Evolutionary conservation across 2,113 vertebrate genomes (phyloP).

Genomic region (Anser brachyrhynchus): DNA sequence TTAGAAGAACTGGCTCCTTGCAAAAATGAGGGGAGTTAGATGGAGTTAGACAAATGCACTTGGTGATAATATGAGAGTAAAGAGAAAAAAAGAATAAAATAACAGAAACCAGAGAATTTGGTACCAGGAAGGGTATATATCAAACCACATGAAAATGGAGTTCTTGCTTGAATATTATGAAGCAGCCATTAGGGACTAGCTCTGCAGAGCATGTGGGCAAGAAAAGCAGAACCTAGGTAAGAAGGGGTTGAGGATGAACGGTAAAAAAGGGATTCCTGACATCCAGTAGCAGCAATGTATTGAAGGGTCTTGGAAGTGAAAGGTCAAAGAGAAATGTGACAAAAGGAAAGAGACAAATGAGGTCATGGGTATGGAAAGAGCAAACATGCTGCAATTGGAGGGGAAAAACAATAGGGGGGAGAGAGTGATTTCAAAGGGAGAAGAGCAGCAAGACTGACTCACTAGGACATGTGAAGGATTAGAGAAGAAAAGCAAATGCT

Average conservation of each 20-base stretch:
- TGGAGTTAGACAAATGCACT: not conserved
- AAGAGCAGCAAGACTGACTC: not conserved
- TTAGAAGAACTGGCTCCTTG: not conserved
- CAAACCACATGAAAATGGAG: not conserved
- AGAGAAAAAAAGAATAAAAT: not conserved
- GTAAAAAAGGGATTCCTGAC: not conserved
- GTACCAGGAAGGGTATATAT: not conserved
- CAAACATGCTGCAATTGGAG: not conserved
- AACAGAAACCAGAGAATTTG: not conserved
- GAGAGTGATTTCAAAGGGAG: not conserved
- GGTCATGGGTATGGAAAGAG: not conserved
- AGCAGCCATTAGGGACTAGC: not conserved
- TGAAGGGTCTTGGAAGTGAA: not conserved
- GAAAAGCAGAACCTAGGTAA: not conserved
- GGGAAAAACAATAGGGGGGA: not conserved
- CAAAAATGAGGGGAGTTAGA: not conserved
- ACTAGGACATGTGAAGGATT: not conserved
- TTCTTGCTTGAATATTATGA: not conserved
- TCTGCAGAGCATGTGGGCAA: not conserved
- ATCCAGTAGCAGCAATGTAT: not conserved
- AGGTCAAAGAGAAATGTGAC: not conserved
- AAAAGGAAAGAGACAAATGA: not conserved
- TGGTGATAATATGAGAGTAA: not conserved
- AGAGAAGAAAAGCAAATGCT: not conserved
- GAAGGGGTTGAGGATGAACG: not conserved